Evolutionary conservation across 2,797 vertebrate species (phyloP).

Genomic region (Notoglanidium macrostoma): DNA sequence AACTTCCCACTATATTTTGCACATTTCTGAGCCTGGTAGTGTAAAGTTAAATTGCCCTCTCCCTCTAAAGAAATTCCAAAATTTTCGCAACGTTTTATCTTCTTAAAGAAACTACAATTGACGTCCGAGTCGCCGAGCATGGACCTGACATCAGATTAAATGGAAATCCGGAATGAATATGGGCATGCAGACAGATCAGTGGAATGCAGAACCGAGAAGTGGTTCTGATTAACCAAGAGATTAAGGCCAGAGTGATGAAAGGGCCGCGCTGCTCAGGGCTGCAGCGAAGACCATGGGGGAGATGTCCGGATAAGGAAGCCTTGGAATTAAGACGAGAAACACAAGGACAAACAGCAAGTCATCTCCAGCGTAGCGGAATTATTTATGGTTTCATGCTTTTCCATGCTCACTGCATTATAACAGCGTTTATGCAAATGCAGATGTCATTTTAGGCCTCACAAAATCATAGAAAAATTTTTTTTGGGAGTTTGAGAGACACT

Average conservation of each 20-base stretch:
- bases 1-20: background rate
- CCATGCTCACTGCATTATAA: background rate
- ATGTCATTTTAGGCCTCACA: background rate
- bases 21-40: no score
- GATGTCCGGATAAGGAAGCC: constrained; percentile 40
- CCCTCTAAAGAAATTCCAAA: background rate
- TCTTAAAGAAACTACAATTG: background rate
- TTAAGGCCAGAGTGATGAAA: constrained; percentile 56
- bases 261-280: constrained; percentile 39
- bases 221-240: constrained; percentile 50
- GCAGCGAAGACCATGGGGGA: constrained; percentile 36
- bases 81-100: background rate
- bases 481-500: background rate
- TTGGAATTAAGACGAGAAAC: constrained; percentile 31
- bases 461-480: background rate
- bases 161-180: constrained; percentile 13
- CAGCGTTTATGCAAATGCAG: background rate
- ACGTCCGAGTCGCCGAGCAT: background rate
- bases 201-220: constrained; percentile 37
- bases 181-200: constrained; percentile 21
- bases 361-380: background rate
- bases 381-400: background rate
- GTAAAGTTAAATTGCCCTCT: background rate
- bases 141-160: constrained; percentile 25
- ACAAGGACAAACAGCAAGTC: constrained; percentile 46